Percentiles rank a stretch among this genome's conserved stretches.
These are phyloP conservation scores for Corynorhinus townsendii DNA, from an alignment of 2,113 vertebrate species.

Conservation along the genomic window DNA sequence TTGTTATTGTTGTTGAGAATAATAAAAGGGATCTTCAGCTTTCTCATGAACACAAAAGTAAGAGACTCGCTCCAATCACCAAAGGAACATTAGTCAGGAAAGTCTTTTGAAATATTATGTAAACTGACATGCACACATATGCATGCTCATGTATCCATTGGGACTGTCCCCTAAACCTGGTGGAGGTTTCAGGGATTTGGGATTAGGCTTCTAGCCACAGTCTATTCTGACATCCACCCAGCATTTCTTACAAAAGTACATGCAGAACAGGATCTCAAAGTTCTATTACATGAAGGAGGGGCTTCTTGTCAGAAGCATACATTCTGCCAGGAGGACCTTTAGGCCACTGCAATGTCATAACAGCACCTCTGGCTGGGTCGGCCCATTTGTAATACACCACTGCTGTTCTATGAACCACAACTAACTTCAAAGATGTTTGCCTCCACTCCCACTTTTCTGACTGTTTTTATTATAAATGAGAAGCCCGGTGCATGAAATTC, in stretches of 20 bases:
- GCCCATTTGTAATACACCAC: neutral
- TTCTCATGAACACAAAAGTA: neutral
- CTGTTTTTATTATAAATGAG: neutral
- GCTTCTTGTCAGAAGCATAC: neutral
- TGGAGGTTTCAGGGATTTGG: neutral
- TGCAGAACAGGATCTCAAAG: neutral
- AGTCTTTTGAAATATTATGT: neutral
- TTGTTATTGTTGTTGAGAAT: neutral
- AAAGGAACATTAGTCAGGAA: neutral
- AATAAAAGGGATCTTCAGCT: neutral
- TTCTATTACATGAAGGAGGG: too few species aligned
- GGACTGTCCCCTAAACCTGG: neutral
- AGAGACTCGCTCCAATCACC: neutral
- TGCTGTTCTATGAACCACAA: too few species aligned
- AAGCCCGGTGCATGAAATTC: too few species aligned
- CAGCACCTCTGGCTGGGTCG: too few species aligned
- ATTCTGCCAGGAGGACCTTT: neutral
- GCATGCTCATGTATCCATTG: neutral
- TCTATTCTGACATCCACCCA: neutral
- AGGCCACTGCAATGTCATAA: neutral
- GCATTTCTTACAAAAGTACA: neutral
- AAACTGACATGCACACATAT: rapidly evolving
- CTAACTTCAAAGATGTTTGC: neutral
- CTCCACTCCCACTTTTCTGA: neutral
- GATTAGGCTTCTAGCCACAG: rapidly evolving